These are phyloP conservation scores for Oithona nana DNA, from an alignment of 2,888 invertebrate species.

Conservation along the genomic window DNA sequence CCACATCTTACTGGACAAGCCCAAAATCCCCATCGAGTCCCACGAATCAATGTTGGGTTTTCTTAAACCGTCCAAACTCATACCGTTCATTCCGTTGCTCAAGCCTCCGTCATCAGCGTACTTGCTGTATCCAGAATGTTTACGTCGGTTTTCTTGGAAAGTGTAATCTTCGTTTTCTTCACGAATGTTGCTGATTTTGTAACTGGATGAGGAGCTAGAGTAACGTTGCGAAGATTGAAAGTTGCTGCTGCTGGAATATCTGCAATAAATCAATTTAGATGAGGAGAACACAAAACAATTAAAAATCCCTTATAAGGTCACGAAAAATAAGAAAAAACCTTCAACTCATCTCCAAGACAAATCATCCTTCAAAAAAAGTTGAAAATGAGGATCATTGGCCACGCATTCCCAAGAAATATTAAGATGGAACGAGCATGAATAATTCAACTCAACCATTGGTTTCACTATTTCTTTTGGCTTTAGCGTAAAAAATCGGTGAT, in stretches of 20 bases:
- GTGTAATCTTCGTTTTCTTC: constrained; percentile 8
- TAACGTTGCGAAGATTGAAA: not conserved
- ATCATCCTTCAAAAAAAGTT: not conserved
- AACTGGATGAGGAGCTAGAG: not conserved
- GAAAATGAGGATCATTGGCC: too few relatives aligned
- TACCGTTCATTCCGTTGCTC: not conserved
- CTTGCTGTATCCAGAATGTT: not conserved
- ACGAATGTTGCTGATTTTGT: not conserved
- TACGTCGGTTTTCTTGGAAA: not conserved
- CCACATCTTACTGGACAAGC: constrained; percentile 15
- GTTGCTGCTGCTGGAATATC: not conserved
- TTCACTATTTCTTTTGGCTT: too few relatives aligned
- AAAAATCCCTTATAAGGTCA: not conserved
- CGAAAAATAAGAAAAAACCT: not conserved
- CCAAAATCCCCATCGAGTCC: constrained; percentile 15
- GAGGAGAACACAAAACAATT: not conserved
- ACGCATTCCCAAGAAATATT: too few relatives aligned
- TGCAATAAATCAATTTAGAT: not conserved
- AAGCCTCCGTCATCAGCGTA: not conserved
- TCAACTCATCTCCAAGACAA: not conserved
- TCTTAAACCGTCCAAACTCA: not conserved
- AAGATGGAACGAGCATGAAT: too few relatives aligned
- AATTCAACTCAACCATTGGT: too few relatives aligned
- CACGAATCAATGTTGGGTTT: constrained; percentile 7
- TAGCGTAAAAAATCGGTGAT: too few relatives aligned